phyloP scores from a whole-genome alignment of 1,140 invertebrate species.

The Coenobita brevimanus region DNA sequence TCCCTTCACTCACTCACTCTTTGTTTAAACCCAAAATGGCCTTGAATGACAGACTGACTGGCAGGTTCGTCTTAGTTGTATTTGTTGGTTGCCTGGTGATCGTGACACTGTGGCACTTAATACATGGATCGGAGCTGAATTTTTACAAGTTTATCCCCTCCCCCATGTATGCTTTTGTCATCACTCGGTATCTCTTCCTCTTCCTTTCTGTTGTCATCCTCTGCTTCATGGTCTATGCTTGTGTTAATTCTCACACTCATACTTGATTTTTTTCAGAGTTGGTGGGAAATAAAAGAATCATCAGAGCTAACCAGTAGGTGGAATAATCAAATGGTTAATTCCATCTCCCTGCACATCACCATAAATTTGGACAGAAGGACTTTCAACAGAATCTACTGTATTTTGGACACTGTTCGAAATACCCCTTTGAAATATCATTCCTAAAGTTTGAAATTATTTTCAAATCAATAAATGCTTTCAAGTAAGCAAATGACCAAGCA shows the following conservation, averaged over 20 bases:
- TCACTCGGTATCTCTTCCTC: conserved; percentile 53
- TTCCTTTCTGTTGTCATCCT: conserved; percentile 45
- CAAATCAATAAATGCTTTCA: not conserved
- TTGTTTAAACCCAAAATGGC: conserved; percentile 8
- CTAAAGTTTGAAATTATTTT: not conserved
- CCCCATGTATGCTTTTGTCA: conserved; percentile 51
- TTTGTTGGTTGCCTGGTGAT: conserved; percentile 42
- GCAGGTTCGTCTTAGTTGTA: conserved; percentile 36
- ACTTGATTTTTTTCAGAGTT: conserved; percentile 55
- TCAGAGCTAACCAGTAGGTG: not conserved
- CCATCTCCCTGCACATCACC: not conserved
- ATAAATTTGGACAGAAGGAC: too few relatives aligned
- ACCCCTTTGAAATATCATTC: too few relatives aligned
- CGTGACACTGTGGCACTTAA: conserved; percentile 51
- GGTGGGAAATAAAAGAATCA: conserved; percentile 17
- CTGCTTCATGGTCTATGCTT: conserved; percentile 60
- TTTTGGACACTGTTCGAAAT: too few relatives aligned
- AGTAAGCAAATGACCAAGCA: not conserved
- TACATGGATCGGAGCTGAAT: conserved; percentile 35
- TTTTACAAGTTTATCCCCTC: conserved; percentile 45
- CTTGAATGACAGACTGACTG: conserved; percentile 51
- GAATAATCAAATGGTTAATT: conserved; percentile 1
- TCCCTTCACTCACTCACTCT: not conserved
- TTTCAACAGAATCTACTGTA: too few relatives aligned
- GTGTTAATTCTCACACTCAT: conserved; percentile 56